phyloP scores from a whole-genome alignment of 2,113 vertebrate species.

The Tragelaphus strepsiceros region DNA sequence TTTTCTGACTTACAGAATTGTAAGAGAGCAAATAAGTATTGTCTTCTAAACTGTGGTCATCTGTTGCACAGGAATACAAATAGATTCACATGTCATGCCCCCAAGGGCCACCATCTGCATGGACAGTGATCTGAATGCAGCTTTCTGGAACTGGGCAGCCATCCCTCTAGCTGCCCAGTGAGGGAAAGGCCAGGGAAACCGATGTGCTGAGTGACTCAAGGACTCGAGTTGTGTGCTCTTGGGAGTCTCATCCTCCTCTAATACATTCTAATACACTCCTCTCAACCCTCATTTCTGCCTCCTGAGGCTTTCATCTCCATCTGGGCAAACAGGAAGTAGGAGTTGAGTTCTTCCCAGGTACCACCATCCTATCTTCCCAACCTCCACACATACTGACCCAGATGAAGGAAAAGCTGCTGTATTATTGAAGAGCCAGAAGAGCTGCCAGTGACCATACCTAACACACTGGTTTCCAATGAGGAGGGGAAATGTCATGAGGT shows the following conservation, averaged over 20 bases:
- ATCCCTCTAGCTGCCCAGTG: accelerated
- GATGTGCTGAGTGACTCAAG: background rate
- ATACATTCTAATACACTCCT: background rate
- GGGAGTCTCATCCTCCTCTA: background rate
- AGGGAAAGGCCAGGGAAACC: background rate
- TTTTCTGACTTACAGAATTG: background rate
- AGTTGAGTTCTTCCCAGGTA: background rate
- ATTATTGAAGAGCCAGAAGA: background rate
- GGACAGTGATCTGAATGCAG: background rate
- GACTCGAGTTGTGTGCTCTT: background rate
- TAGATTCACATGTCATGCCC: background rate
- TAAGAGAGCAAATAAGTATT: background rate
- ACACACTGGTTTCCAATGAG: background rate
- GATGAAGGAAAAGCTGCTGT: background rate
- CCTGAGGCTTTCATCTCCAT: background rate
- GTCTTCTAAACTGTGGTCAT: background rate
- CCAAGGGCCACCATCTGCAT: accelerated
- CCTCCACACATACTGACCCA: too few relatives aligned
- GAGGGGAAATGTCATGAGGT: background rate
- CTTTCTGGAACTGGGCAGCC: background rate
- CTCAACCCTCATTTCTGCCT: background rate
- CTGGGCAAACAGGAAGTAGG: background rate
- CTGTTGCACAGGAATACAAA: background rate
- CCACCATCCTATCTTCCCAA: too few relatives aligned
- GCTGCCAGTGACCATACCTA: background rate